Evolutionary conservation across 2,888 invertebrate genomes (phyloP).

Genomic region (Heliconius charithonia): DNA sequence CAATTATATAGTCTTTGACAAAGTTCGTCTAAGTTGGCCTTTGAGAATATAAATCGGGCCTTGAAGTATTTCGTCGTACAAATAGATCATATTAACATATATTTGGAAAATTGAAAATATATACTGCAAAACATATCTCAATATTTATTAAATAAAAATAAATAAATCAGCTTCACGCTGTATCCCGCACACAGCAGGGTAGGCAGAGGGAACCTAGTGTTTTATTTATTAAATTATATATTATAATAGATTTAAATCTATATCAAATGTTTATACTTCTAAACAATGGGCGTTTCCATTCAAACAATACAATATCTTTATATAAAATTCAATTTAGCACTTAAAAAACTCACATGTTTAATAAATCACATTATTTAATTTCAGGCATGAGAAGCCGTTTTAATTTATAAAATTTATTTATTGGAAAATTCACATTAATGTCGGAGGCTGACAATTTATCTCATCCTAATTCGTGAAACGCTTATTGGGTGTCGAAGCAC

Average conservation of each 20-base stretch:
- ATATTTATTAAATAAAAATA: neutral
- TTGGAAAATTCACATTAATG: constrained; percentile 72
- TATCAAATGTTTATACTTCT: neutral
- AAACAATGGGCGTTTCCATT: neutral
- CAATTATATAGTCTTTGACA: constrained; percentile 23
- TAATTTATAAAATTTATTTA: constrained; percentile 75
- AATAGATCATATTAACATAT: constrained; percentile 2
- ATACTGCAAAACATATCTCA: neutral
- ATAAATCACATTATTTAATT: neutral
- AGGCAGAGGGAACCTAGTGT: too few species aligned
- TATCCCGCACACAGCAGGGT: too few species aligned
- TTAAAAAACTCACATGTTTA: neutral
- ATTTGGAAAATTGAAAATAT: neutral
- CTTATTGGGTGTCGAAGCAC: constrained; percentile 74
- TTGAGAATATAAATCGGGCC: constrained; percentile 30
- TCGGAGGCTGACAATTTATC: constrained; percentile 74
- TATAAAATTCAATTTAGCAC: neutral
- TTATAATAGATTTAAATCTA: neutral
- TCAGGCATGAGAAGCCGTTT: neutral
- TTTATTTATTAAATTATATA: neutral
- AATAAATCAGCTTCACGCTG: too few species aligned
- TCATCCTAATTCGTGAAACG: constrained; percentile 76
- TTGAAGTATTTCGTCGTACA: constrained; percentile 12
- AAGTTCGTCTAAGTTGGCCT: constrained; percentile 25
- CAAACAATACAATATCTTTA: neutral